Conservation (phyloP, 2,113 vertebrate genomes). For the Diadophis punctatus region DNA sequence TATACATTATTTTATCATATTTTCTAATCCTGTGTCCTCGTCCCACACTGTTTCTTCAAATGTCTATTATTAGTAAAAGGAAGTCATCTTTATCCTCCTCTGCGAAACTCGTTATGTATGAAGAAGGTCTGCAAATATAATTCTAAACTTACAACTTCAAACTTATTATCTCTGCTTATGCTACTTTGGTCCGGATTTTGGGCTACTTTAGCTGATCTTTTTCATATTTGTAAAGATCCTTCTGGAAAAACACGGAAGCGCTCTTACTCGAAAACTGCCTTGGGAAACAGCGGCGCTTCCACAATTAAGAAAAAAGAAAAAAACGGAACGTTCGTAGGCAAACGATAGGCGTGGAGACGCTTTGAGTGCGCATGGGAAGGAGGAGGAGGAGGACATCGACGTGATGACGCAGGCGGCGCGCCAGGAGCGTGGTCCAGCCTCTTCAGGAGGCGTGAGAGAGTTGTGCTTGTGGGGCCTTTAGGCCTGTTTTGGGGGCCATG, state of each 20-base stretch:
- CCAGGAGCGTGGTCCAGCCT: not conserved
- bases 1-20: too few species aligned
- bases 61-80: too few species aligned
- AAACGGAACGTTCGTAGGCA: too few species aligned
- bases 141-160: not conserved
- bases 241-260: not conserved
- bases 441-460: not conserved
- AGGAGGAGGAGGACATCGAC: too few species aligned
- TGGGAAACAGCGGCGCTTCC: not conserved
- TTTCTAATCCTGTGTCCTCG: too few species aligned
- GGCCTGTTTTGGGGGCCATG: slow-evolving; percentile 44
- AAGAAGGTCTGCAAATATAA: not conserved
- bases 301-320: not conserved
- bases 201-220: not conserved
- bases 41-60: too few species aligned
- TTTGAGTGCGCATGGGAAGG: not conserved
- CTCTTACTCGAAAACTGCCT: not conserved
- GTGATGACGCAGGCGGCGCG: not conserved
- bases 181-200: not conserved
- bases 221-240: not conserved
- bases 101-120: not conserved
- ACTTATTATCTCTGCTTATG: not conserved
- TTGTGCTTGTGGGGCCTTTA: not conserved
- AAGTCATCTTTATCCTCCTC: not conserved
- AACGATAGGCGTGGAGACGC: too few species aligned